Percentiles rank a stretch among this genome's conserved stretches.
Conservation (phyloP, 1,140 invertebrate species). For the Drosophila mayri region DNA sequence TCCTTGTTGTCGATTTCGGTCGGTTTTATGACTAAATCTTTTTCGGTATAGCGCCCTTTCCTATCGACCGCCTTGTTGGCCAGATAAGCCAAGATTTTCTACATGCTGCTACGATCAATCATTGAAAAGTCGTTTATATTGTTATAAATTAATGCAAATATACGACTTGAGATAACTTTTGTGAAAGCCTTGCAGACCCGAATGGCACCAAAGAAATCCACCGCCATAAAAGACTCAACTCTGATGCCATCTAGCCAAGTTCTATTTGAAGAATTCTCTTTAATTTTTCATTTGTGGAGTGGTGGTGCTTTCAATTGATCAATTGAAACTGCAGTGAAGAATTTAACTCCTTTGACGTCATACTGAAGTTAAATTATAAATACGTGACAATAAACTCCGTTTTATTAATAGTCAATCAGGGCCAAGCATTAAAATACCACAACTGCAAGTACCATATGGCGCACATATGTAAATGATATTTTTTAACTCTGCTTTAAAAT, state of each 20-base stretch:
- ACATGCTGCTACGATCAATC: slow-evolving; percentile 57
- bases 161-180: slow-evolving; percentile 64
- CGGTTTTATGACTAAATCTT: slow-evolving; percentile 44
- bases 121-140: slow-evolving; percentile 67
- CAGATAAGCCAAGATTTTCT: slow-evolving; percentile 46
- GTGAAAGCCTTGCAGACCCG: slow-evolving; percentile 33
- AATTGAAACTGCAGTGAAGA: slow-evolving; percentile 10
- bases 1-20: slow-evolving; percentile 12
- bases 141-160: slow-evolving; percentile 75
- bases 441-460: no score
- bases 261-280: slow-evolving; percentile 35
- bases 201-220: slow-evolving; percentile 20
- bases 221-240: slow-evolving; percentile 28
- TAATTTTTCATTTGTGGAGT: background rate
- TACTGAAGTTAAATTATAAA: slow-evolving; percentile 15
- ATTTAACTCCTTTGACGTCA: slow-evolving; percentile 33
- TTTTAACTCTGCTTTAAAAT: no score
- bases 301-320: slow-evolving; percentile 22
- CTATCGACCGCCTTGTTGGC: slow-evolving; percentile 21
- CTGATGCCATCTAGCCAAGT: background rate
- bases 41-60: slow-evolving; percentile 39
- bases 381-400: slow-evolving; percentile 22
- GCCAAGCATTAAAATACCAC: no score
- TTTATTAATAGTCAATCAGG: slow-evolving; percentile 21
- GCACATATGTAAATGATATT: no score